Base-by-base conservation (phyloP, 2,113 vertebrate genomes). In the Pterophyllum scalare region DNA sequence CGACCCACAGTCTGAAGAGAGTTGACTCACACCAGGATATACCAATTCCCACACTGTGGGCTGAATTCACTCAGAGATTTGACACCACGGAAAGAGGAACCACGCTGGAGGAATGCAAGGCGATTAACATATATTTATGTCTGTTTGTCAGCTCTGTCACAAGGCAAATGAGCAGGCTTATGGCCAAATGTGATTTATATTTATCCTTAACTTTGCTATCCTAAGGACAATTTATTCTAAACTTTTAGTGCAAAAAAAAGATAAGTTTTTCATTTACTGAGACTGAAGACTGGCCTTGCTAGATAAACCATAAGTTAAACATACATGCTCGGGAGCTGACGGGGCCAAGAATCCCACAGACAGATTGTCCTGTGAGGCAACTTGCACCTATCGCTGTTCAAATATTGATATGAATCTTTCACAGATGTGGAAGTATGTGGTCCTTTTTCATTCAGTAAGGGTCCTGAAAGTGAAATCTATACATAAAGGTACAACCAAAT, bases 11-110 rank as follows among this genome's bases (percentile, higher is more conserved):
- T 87, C 88, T 92, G 93, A 91, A 85, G 80, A 93, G 91, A 92
- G 93, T 93, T 92, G 94, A 94, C 93, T 95, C 94, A 91, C 91
- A 92, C 90, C 84, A 87, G 88, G 90, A 94, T 91, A 87, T 90
- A 92, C 90, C 54, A 85, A 92, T 91, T 91, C 86, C 90, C 82
- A 91, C 88, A 84, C 89, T 88, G 89, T 90, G 85, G 86, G 89
- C 86, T 87, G 83, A 88, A 87, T 85, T 82, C 79, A 84, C 77
- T 85, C 77, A 49, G 81, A 83, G 61, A 92, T 85, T 80, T 60
- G 12, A 88, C 81, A 78, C 65, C 54, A 84, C 43, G 81, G 81
- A 89, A 76, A 86, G 31, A 79, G 46, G 77, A 81, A 80, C 64
- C 79, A 80, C 57, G 57, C 75, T 75, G 79, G 74, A 81, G 62